phyloP scores from a whole-genome alignment of 1,140 invertebrate species.

The Holcopasites calliopsidis region DNA sequence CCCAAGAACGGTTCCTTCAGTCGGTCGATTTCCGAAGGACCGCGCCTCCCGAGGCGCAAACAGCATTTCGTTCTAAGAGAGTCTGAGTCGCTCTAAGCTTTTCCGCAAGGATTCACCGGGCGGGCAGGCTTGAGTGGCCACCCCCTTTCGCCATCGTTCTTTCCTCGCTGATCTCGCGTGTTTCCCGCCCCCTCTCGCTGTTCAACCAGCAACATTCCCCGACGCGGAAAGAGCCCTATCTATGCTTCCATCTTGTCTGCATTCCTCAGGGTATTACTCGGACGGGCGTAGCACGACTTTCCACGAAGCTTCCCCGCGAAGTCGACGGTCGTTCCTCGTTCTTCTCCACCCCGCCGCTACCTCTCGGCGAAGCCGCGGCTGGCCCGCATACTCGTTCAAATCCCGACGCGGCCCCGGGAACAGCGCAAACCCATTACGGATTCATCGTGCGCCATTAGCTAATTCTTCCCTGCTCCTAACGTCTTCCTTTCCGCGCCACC shows the following conservation, averaged over 20 bases:
- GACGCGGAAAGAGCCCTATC: slow-evolving; percentile 63
- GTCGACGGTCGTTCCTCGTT: slow-evolving; percentile 32
- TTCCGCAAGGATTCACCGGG: slow-evolving; percentile 71
- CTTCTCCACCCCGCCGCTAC: background rate
- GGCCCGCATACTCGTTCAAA: slow-evolving; percentile 69
- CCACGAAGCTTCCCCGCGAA: slow-evolving; percentile 54
- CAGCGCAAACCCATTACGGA: slow-evolving; percentile 79
- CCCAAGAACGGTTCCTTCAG: background rate
- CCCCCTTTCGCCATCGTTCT: slow-evolving; percentile 56
- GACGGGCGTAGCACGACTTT: slow-evolving; percentile 52
- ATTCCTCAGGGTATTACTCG: slow-evolving; percentile 79
- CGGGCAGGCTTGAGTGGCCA: slow-evolving; percentile 45
- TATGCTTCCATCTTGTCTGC: slow-evolving; percentile 77
- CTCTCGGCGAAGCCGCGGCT: slow-evolving; percentile 30
- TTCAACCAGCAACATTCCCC: slow-evolving; percentile 9
- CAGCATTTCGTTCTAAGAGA: slow-evolving; percentile 60
- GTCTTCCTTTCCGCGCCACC: slow-evolving; percentile 71
- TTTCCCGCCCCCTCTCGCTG: background rate
- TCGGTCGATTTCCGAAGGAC: slow-evolving; percentile 12
- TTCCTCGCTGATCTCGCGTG: slow-evolving; percentile 9
- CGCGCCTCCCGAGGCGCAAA: slow-evolving; percentile 54
- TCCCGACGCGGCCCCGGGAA: slow-evolving; percentile 75
- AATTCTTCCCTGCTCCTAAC: slow-evolving; percentile 76
- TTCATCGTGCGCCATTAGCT: slow-evolving; percentile 80
- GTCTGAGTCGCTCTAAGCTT: slow-evolving; percentile 68